Conservation (phyloP, 2,113 vertebrate genomes). For the Poeciliopsis prolifica region DNA sequence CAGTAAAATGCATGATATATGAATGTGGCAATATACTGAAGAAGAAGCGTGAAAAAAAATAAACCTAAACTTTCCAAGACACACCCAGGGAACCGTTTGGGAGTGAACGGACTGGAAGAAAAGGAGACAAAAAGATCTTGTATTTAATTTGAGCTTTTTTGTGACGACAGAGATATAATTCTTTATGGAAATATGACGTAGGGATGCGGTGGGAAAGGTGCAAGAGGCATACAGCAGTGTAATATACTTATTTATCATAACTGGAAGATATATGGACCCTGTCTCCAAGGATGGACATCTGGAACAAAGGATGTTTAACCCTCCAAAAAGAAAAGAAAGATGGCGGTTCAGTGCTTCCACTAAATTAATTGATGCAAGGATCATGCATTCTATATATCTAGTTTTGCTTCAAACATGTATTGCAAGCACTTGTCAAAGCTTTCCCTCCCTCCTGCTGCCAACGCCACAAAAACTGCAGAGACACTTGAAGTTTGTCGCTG, state of each 20-base stretch:
- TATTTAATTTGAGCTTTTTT: constrained; percentile 54
- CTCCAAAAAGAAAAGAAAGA: constrained; percentile 16
- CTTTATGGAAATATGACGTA: constrained; percentile 60
- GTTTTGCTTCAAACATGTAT: constrained; percentile 77
- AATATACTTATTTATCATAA: constrained; percentile 85
- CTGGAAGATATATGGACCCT: constrained; percentile 52
- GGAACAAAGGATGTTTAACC: constrained; percentile 49
- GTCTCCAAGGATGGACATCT: constrained; percentile 50
- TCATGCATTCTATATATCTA: constrained; percentile 65
- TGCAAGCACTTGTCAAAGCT: constrained; percentile 70
- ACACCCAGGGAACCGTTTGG: constrained; percentile 52
- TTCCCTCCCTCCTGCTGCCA: constrained; percentile 30
- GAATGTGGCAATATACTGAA: constrained; percentile 93
- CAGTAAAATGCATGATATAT: constrained; percentile 93
- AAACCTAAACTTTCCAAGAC: constrained; percentile 63
- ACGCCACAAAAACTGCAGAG: constrained; percentile 53
- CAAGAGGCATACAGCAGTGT: constrained; percentile 81
- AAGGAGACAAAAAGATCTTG: constrained; percentile 40
- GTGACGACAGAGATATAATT: constrained; percentile 73
- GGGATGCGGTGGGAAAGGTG: constrained; percentile 33
- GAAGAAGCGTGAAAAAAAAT: constrained; percentile 67
- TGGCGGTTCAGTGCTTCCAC: constrained; percentile 75
- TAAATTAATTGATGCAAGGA: constrained; percentile 62
- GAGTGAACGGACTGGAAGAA: constrained; percentile 35
- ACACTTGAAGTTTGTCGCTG: constrained; percentile 42